Evolutionary conservation across 2,888 invertebrate species (phyloP).

Genomic region (Osedax fenrisi): DNA sequence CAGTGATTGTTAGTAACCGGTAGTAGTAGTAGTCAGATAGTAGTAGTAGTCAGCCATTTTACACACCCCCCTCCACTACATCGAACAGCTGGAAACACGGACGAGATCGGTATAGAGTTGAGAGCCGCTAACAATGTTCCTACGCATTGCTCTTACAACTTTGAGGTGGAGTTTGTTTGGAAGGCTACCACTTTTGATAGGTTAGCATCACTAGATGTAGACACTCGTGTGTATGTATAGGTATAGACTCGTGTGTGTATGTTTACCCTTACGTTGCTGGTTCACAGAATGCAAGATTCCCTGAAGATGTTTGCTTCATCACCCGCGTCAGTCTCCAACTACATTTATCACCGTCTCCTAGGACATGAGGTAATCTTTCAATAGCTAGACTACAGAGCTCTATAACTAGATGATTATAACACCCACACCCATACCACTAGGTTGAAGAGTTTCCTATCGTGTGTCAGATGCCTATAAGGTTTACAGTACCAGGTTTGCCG

Average conservation of each 20-base stretch:
- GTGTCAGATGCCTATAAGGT: slow-evolving; percentile 82
- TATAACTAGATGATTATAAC: too few species aligned
- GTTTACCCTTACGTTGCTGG: not conserved
- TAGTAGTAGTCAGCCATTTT: too few species aligned
- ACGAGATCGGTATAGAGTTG: slow-evolving; percentile 91
- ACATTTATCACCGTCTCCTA: slow-evolving; percentile 87
- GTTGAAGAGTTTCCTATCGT: slow-evolving; percentile 79
- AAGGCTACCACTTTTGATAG: slow-evolving; percentile 94
- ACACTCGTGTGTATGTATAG: not conserved
- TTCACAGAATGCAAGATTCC: slow-evolving; percentile 76
- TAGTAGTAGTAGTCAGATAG: too few species aligned
- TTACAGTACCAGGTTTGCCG: slow-evolving; percentile 89
- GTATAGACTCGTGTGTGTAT: not conserved
- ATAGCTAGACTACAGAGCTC: too few species aligned
- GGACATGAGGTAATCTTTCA: slow-evolving; percentile 55
- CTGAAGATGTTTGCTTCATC: slow-evolving; percentile 87
- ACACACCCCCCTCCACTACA: too few species aligned
- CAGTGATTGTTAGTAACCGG: slow-evolving; percentile 53
- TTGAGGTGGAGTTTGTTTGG: slow-evolving; percentile 97
- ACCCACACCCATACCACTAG: too few species aligned
- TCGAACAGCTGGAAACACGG: slow-evolving; percentile 50
- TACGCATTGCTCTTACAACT: slow-evolving; percentile 81
- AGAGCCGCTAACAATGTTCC: slow-evolving; percentile 83
- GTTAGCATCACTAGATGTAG: slow-evolving; percentile 43
- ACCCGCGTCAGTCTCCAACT: slow-evolving; percentile 86